Conservation (phyloP, 2,797 vertebrate species). For the Lagodon rhomboides region DNA sequence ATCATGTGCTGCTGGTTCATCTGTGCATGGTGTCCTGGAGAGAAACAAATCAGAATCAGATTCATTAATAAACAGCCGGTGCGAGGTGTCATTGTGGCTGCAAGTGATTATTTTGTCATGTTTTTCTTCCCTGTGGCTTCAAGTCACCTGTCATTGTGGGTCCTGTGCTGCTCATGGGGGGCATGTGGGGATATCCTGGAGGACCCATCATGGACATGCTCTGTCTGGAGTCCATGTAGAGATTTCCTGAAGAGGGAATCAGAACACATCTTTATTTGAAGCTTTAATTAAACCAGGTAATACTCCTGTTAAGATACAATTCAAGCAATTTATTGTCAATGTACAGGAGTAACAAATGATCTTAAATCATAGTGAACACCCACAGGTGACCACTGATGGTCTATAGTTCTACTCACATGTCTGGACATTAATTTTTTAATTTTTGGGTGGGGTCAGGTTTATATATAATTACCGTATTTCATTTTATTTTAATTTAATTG, state of each 20-base stretch:
- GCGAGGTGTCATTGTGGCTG: neutral
- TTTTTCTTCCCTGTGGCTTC: neutral
- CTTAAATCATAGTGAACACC: neutral
- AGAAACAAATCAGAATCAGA: neutral
- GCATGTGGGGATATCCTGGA: constrained; percentile 91
- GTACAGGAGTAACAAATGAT: neutral
- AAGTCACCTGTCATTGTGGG: constrained; percentile 89
- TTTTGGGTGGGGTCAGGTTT: too few species aligned
- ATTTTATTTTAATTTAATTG: too few species aligned
- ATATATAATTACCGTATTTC: too few species aligned
- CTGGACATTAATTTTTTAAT: neutral
- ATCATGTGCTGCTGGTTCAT: constrained; percentile 96
- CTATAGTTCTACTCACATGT: neutral
- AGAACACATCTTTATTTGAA: constrained; percentile 1
- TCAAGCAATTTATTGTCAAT: too few species aligned
- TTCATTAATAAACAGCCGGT: neutral
- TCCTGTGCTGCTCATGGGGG: constrained; percentile 90
- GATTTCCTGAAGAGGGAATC: constrained; percentile 85
- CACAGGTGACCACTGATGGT: neutral
- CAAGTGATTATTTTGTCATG: neutral
- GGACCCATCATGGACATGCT: constrained; percentile 94
- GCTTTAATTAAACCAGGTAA: neutral
- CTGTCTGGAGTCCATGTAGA: constrained; percentile 94
- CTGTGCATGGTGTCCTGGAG: constrained; percentile 90
- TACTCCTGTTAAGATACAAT: neutral